phyloP scores from a whole-genome alignment of 2,888 invertebrate species.

The Meiosimyza platycephala region DNA sequence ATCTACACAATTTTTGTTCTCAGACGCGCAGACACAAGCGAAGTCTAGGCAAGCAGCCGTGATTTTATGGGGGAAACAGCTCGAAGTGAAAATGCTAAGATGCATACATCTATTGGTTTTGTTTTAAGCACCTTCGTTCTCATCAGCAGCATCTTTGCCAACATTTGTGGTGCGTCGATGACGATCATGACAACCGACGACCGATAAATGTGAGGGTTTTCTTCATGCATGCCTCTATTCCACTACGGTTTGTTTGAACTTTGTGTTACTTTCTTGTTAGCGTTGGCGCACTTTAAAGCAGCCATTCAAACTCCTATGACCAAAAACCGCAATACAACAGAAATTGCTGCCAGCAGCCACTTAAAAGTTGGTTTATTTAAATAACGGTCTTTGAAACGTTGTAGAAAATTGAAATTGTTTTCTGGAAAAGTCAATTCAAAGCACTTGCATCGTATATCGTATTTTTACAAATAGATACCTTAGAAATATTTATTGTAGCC shows the following conservation, averaged over 20 bases:
- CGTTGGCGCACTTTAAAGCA: constrained; percentile 29
- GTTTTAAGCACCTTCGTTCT: too few species aligned
- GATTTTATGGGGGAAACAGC: too few species aligned
- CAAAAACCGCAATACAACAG: neutral
- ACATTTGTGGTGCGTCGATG: too few species aligned
- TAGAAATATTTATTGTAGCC: too few species aligned
- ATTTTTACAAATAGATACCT: too few species aligned
- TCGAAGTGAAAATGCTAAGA: too few species aligned
- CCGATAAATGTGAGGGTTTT: neutral
- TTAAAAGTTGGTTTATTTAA: constrained; percentile 29
- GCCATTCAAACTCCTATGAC: constrained; percentile 30
- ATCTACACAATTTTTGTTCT: neutral
- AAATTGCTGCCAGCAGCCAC: constrained; percentile 3
- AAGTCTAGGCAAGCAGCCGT: too few species aligned
- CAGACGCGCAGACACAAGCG: neutral
- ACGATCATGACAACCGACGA: neutral
- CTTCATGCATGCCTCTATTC: neutral
- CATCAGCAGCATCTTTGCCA: too few species aligned
- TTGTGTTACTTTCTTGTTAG: constrained; percentile 17
- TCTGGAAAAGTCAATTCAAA: constrained; percentile 25
- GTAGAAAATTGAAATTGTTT: constrained; percentile 36
- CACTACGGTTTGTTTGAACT: constrained; percentile 27
- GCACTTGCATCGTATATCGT: neutral
- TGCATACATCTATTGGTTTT: too few species aligned
- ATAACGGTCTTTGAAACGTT: constrained; percentile 33